Evolutionary conservation across 2,113 vertebrate genomes (phyloP).

Genomic region (Emydura subglobosa): DNA sequence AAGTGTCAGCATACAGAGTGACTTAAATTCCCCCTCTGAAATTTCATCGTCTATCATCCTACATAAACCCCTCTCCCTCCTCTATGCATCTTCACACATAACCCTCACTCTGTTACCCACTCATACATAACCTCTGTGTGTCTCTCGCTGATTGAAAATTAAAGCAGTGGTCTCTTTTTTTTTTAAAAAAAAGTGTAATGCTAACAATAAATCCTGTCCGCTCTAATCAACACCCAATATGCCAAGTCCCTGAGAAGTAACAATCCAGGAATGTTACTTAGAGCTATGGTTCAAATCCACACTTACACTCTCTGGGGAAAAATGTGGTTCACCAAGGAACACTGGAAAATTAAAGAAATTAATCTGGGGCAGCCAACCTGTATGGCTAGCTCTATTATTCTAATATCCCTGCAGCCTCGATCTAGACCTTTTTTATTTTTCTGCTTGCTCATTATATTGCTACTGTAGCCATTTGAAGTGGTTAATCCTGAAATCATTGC

Average conservation of each 20-base stretch:
- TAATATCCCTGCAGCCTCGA: background rate
- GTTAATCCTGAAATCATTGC: background rate
- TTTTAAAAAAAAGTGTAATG: background rate
- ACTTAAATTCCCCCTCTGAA: background rate
- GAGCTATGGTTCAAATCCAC: background rate
- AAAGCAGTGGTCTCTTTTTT: background rate
- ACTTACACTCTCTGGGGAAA: background rate
- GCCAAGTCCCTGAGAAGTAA: background rate
- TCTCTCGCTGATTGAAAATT: background rate
- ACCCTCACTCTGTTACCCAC: background rate
- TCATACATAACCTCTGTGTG: background rate
- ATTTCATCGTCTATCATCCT: background rate
- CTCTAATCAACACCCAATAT: background rate
- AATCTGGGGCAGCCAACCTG: background rate
- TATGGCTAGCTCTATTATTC: background rate
- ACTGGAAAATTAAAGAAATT: background rate
- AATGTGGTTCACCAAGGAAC: background rate
- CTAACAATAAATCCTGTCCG: background rate
- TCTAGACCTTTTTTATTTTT: background rate
- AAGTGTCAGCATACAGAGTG: background rate
- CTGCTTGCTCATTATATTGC: background rate
- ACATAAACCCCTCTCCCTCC: background rate
- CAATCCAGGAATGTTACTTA: background rate
- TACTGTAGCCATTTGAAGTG: background rate
- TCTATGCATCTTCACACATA: background rate